Evolutionary conservation across 1,140 invertebrate species (phyloP), one percentile per base, ranked within the genome.

Genomic region (Drosophila asahinai): DNA sequence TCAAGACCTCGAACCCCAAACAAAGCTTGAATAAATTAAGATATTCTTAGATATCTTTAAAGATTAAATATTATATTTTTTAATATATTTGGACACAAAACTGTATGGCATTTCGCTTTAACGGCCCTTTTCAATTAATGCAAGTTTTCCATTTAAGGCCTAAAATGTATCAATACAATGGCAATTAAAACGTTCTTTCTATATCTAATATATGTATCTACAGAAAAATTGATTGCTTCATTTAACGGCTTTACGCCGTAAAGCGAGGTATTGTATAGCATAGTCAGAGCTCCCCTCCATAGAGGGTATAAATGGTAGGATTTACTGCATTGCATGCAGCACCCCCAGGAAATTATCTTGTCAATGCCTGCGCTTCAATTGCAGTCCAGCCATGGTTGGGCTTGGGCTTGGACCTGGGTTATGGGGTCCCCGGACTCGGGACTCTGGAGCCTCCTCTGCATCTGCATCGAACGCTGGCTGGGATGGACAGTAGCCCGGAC

Each of bases 331-430:
- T 57, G 83, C 71, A 80, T 77, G 83, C 84, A 77, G 81, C 83
- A 78, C 75, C 81, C 81, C 83, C 75, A 77, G 81, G 67, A 77
- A 87, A 87, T 87, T 87, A 87, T 87, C 84, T 87, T 87, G 83
- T 87, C 83, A 87, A 87, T 89, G 84, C 80, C 77, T 86, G 80
- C 66, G 83, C 83, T 86, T 86, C 83, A 86, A 86, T 86, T 82
- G 83, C 62, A 64, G 80, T 82, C 71, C 75, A 64, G 78, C 52
- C 38, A 38, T 71, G 60, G 64, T 68, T 79, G 75, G 75, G 73
- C 58, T 58, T 77, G 64, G 67, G 59, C 40, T 52, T 51, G 61
- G 48, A 38, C n/a, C 48, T 77, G 60, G 73, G 43, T 30, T 64
- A 38, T 73, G 58, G 57, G 63, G 55, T 57, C 42, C 54, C 14